These are phyloP conservation scores for Dexiosoma caninum DNA, from an alignment of 2,888 invertebrate genomes.

Conservation along the genomic window DNA sequence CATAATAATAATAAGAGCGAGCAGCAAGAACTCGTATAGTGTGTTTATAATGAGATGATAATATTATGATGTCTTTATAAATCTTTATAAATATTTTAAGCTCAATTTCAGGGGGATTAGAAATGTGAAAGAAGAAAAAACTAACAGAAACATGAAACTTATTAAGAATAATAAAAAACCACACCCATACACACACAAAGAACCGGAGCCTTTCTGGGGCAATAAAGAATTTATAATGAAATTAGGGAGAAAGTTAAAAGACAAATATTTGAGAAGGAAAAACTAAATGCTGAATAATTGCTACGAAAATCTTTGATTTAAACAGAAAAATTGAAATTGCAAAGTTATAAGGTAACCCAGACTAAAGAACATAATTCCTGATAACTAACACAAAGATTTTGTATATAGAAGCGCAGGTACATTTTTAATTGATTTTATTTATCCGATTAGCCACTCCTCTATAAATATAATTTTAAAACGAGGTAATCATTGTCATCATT, in stretches of 20 bases:
- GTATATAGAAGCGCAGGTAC: no score
- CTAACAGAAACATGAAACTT: conserved; percentile 7
- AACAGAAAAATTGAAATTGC: no score
- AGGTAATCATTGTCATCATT: no score
- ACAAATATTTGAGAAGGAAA: not conserved
- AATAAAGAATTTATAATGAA: not conserved
- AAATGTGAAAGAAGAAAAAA: not conserved
- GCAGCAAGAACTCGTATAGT: conserved; percentile 10
- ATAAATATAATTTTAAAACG: no score
- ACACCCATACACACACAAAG: not conserved
- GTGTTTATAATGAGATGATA: conserved; percentile 55
- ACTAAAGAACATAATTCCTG: no score
- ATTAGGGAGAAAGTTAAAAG: not conserved
- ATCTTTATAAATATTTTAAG: conserved; percentile 45
- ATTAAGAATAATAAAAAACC: not conserved
- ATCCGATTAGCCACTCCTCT: no score
- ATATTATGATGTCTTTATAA: conserved; percentile 47
- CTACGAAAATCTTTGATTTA: no score
- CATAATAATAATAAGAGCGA: not conserved
- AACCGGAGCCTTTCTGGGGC: conserved; percentile 2
- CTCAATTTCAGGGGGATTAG: conserved; percentile 29
- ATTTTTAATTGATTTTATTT: no score
- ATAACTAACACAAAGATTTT: no score
- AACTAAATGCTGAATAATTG: not conserved
- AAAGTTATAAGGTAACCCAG: no score